Base-by-base conservation (phyloP, 2,888 invertebrate genomes). In the Coecobrya sp. region DNA sequence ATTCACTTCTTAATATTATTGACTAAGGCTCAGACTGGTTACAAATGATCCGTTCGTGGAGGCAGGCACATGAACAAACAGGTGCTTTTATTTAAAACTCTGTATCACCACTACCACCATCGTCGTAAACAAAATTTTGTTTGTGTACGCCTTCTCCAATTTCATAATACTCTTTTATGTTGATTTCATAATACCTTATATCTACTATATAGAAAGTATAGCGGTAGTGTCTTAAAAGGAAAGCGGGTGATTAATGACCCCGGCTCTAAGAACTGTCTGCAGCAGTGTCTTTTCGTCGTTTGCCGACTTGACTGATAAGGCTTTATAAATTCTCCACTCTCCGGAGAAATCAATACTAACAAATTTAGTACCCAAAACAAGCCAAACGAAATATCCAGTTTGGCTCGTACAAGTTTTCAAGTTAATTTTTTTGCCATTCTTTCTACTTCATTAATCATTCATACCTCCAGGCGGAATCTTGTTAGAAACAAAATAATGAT, bases 41-140 rank as follows among this genome's bases (percentile, higher is more conserved):
- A 27, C 25, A 65, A 65, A 13, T 27, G 65, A 65, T 65, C 25
- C 27, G 3, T 65, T 65, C 27, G 16, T 65, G n/a, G 36, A 0
- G 19, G 22, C 8, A 76, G 79, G 27, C 79, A 79, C 59, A 81
- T 81, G 81, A n/a, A n/a, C 30, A 81, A 81, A 55, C 81, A 81
- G 81, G 52, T 81, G 81, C 59, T 79, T 79, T 49, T 55, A n/a
- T 81, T 0, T 10, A 55, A 27, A 16, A 68, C 36, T 7, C 36
- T 19, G 19, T 55, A 55, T 52, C 52, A 7, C n/a, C 10, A 16
- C 10, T 52, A 2, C 36, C 7, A 68, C 7, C 16, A 10, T 68
- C 55, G n/a, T 19, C 19, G n/a, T 65, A 65, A 65, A 65, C 65
- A 19, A 55, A n/a, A 25, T 7, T 19, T 19, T n/a, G 25, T 27